Evolutionary conservation across 2,113 vertebrate genomes (phyloP).

Genomic region (Phalacrocorax pelagicus): DNA sequence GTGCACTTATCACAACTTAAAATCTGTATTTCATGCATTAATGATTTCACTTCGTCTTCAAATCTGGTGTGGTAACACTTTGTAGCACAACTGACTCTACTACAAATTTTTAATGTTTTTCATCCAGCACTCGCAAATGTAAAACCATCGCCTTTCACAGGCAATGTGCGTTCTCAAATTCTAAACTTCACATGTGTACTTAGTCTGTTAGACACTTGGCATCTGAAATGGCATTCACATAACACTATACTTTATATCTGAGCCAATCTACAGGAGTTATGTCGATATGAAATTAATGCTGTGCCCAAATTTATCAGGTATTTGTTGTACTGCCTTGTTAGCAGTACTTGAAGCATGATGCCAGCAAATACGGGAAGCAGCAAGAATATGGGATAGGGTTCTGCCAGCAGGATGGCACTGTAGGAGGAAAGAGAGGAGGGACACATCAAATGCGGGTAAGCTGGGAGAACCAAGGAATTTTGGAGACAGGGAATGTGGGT

Average conservation of each 20-base stretch:
- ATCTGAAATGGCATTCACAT: not conserved
- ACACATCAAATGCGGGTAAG: not conserved
- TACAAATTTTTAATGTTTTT: not conserved
- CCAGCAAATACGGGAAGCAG: not conserved
- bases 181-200: not conserved
- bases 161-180: not conserved
- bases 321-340: not conserved
- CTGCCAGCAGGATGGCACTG: not conserved
- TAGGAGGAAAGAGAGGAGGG: not conserved
- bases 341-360: not conserved
- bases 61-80: not conserved
- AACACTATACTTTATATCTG: not conserved
- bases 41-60: not conserved
- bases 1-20: not conserved
- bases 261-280: not conserved
- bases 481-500: not conserved
- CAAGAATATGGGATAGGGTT: not conserved
- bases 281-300: not conserved
- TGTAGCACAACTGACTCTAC: not conserved
- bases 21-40: conserved; percentile 9
- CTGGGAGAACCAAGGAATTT: not conserved
- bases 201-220: not conserved
- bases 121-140: not conserved
- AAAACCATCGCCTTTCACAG: not conserved
- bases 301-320: not conserved